Conservation (phyloP, 2,888 invertebrate species). For the Ephialtes manifestator region DNA sequence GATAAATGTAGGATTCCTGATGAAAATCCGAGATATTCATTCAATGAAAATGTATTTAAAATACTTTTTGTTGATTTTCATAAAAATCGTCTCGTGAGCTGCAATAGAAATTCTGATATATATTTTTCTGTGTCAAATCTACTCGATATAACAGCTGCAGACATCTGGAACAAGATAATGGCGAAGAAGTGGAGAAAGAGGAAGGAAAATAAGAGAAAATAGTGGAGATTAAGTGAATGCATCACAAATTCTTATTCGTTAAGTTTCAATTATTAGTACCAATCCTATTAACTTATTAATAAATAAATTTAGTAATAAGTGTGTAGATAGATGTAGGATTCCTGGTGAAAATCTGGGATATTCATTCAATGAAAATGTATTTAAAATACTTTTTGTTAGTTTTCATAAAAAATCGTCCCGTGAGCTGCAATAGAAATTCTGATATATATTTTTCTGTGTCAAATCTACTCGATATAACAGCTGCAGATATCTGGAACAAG, state of each 20-base stretch:
- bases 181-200: neutral
- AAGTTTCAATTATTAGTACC: too few species aligned
- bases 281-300: too few species aligned
- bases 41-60: too few species aligned
- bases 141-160: slow-evolving; percentile 4
- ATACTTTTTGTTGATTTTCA: too few species aligned
- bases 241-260: too few species aligned
- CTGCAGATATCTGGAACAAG: neutral
- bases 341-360: too few species aligned
- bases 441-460: neutral
- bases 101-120: neutral
- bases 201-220: neutral
- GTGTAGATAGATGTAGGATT: too few species aligned
- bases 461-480: neutral
- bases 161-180: neutral
- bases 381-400: too few species aligned
- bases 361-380: too few species aligned
- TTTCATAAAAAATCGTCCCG: neutral
- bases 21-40: too few species aligned
- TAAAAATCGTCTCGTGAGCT: neutral
- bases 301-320: too few species aligned
- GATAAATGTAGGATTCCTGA: too few species aligned
- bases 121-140: neutral
- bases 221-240: neutral
- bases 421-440: neutral